These are phyloP conservation scores for Drosophila acutilabella DNA, from an alignment of 2,888 invertebrate species.

Conservation along the genomic window DNA sequence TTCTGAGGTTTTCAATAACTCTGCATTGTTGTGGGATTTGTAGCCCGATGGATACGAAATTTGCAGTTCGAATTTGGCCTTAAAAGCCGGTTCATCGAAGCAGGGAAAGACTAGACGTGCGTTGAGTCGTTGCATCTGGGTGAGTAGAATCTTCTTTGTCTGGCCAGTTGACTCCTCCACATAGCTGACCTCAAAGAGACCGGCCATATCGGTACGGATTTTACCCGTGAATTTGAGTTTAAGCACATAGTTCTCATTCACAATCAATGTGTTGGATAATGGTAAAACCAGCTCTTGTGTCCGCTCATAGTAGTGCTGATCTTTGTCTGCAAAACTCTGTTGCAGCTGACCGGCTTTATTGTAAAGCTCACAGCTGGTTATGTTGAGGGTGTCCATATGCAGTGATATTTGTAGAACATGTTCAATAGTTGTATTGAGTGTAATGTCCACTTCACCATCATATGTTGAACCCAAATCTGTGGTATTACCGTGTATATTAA, in stretches of 20 bases:
- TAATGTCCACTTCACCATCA: conserved; percentile 84
- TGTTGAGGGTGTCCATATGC: conserved; percentile 82
- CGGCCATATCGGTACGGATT: conserved; percentile 84
- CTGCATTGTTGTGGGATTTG: conserved; percentile 80
- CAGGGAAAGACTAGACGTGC: conserved; percentile 90
- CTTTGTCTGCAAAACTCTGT: conserved; percentile 23
- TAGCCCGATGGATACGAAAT: conserved; percentile 86
- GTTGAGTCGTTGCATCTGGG: conserved; percentile 88
- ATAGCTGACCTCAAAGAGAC: conserved; percentile 76
- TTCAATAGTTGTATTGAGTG: conserved; percentile 84
- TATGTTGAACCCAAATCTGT: conserved; percentile 65
- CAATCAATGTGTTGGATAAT: conserved; percentile 78
- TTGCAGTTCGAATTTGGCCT: conserved; percentile 88
- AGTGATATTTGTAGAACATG: conserved; percentile 85
- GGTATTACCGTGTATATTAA: conserved; percentile 82
- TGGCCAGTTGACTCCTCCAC: conserved; percentile 49
- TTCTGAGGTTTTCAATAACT: conserved; percentile 42
- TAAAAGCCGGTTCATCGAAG: conserved; percentile 90
- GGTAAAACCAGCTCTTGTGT: conserved; percentile 85
- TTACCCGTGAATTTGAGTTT: conserved; percentile 85
- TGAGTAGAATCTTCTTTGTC: conserved; percentile 86
- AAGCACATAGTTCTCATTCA: conserved; percentile 84
- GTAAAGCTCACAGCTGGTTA: conserved; percentile 49
- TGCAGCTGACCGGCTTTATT: conserved; percentile 25
- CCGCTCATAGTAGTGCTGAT: conserved; percentile 65